Conservation (phyloP, 2,113 vertebrate species). For the Ceyx margarethae region DNA sequence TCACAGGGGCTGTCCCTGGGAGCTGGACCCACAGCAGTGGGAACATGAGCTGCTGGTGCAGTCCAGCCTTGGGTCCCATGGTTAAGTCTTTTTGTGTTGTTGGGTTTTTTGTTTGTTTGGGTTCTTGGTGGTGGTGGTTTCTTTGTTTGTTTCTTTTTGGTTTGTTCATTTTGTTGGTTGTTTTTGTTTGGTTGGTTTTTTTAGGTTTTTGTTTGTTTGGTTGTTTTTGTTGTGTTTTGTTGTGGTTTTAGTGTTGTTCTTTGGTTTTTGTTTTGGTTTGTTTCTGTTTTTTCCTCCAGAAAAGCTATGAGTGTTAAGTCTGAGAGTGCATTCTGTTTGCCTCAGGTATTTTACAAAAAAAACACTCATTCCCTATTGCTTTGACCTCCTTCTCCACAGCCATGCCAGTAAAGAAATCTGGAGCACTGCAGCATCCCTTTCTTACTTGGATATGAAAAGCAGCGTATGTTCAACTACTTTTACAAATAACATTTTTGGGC, state of each 20-base stretch:
- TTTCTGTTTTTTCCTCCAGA: not conserved
- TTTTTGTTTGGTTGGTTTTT: no score
- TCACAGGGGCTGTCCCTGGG: not conserved
- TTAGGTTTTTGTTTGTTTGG: no score
- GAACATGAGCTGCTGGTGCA: accelerated
- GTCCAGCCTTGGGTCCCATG: accelerated
- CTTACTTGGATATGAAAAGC: not conserved
- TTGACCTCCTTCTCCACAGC: not conserved
- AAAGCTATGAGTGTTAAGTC: not conserved
- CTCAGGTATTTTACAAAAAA: not conserved
- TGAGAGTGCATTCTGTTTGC: not conserved
- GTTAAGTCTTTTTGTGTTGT: not conserved
- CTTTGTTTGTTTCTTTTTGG: no score
- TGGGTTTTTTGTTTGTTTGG: no score
- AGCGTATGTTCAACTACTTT: accelerated
- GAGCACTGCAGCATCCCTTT: not conserved
- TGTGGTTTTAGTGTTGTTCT: no score
- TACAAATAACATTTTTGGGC: not conserved
- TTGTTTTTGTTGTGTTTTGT: no score
- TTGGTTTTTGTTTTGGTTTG: no score
- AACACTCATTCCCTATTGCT: not conserved
- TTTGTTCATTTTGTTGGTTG: no score
- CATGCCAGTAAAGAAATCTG: not conserved
- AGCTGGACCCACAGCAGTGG: accelerated
- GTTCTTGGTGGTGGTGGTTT: no score